Percentiles rank a stretch among this genome's conserved stretches.
phyloP scores from a whole-genome alignment of 2,797 vertebrate species.

The Enteromius radiatus region DNA sequence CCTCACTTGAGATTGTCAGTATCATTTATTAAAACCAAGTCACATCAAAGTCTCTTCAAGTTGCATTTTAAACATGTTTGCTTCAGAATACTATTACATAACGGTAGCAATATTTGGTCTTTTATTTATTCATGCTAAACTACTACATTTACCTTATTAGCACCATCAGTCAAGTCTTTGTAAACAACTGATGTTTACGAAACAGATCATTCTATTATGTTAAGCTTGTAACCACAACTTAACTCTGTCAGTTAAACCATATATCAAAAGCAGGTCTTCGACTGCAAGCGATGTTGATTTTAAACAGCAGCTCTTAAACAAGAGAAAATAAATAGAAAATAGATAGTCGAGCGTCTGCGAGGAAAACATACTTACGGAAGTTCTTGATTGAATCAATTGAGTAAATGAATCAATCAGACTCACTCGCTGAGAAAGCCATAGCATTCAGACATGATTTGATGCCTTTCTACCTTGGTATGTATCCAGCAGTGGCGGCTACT shows the following conservation, averaged over 20 bases:
- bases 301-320: not conserved
- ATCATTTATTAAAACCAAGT: not conserved
- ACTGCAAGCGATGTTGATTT: not conserved
- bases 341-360: accelerated
- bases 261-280: not conserved
- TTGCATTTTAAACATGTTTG: not conserved
- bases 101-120: not conserved
- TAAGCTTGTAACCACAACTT: not conserved
- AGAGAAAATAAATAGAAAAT: not conserved
- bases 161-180: not conserved
- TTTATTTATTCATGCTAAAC: not conserved
- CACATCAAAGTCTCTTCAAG: not conserved
- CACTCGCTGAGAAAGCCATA: not conserved
- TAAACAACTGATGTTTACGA: not conserved
- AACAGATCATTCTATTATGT: not conserved
- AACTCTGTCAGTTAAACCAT: not conserved
- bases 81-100: not conserved
- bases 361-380: not conserved
- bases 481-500: no score
- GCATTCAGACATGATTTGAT: not conserved
- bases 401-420: not conserved
- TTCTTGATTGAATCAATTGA: not conserved
- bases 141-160: not conserved
- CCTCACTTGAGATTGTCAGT: not conserved
- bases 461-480: not conserved